A percentile compares a stretch with the other conserved stretches of the same genome.
Evolutionary conservation across 2,888 invertebrate species (phyloP).

Genomic region (Eueremaeus valkanovi): DNA sequence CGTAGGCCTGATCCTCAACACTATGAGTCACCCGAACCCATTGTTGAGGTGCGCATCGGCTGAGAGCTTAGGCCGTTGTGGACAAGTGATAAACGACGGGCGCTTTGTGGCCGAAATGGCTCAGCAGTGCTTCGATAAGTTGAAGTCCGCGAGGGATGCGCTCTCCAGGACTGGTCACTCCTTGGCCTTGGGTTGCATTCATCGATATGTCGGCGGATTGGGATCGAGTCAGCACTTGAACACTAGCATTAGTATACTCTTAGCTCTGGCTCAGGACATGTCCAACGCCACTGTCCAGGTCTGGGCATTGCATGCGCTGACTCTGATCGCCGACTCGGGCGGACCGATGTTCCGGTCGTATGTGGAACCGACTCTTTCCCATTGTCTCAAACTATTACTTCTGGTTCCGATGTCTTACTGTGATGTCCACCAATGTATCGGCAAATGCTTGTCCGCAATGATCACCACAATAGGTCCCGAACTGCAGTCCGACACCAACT

Average conservation of each 20-base stretch:
- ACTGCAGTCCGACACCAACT: slow-evolving; percentile 74
- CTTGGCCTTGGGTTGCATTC: slow-evolving; percentile 90
- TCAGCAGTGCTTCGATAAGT: slow-evolving; percentile 77
- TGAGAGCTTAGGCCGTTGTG: slow-evolving; percentile 88
- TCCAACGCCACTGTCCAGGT: slow-evolving; percentile 94
- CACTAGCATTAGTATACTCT: slow-evolving; percentile 86
- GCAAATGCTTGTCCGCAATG: slow-evolving; percentile 84
- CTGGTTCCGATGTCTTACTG: slow-evolving; percentile 81
- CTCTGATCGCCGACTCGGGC: slow-evolving; percentile 92
- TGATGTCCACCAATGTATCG: slow-evolving; percentile 88
- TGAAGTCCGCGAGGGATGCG: slow-evolving; percentile 80
- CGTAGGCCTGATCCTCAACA: slow-evolving; percentile 61
- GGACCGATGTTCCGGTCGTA: slow-evolving; percentile 98
- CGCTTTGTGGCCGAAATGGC: slow-evolving; percentile 83
- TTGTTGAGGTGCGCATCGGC: slow-evolving; percentile 86
- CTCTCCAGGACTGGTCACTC: slow-evolving; percentile 78
- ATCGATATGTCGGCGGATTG: slow-evolving; percentile 91
- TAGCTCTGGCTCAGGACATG: slow-evolving; percentile 89
- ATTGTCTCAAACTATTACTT: slow-evolving; percentile 81
- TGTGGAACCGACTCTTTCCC: slow-evolving; percentile 86
- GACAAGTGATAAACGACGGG: slow-evolving; percentile 80
- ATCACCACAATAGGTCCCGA: slow-evolving; percentile 98
- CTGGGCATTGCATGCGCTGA: slow-evolving; percentile 93
- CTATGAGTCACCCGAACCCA: slow-evolving; percentile 56
- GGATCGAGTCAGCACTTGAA: slow-evolving; percentile 90